Percentiles rank a stretch among this genome's conserved stretches.
Evolutionary conservation across 2,113 vertebrate genomes (phyloP).

Genomic region (Athene noctua): DNA sequence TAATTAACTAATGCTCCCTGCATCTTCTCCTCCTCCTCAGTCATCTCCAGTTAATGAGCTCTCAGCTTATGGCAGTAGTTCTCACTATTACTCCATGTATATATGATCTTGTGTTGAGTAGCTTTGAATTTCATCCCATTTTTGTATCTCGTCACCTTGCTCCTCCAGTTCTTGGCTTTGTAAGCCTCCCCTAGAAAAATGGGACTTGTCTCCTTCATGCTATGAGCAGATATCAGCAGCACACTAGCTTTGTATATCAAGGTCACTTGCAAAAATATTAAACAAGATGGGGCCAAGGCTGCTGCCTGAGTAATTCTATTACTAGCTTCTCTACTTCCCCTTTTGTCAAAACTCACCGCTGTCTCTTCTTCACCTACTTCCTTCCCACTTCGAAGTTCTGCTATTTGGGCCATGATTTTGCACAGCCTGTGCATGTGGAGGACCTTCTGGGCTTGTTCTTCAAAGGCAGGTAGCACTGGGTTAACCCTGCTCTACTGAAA

Average conservation of each 20-base stretch:
- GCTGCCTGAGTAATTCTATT: background rate
- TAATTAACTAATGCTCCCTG: constrained; percentile 35
- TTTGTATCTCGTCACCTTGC: background rate
- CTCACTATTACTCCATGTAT: background rate
- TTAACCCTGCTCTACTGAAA: background rate
- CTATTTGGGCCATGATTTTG: background rate
- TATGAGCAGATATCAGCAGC: background rate
- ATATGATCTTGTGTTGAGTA: background rate
- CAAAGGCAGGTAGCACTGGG: background rate
- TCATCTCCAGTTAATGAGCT: constrained; percentile 36
- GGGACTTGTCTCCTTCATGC: background rate
- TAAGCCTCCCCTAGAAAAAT: background rate
- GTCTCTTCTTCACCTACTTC: constrained; percentile 15
- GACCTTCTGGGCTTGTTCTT: background rate
- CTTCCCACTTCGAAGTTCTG: background rate
- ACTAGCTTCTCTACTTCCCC: constrained; percentile 21
- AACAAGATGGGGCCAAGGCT: background rate
- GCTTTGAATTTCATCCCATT: background rate
- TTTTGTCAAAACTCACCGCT: background rate
- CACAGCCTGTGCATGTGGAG: background rate
- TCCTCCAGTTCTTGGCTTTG: background rate
- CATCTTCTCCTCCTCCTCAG: background rate
- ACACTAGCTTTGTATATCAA: background rate
- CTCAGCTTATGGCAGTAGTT: background rate
- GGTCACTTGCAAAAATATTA: background rate